These are phyloP conservation scores for Siniperca chuatsi DNA, from an alignment of 2,113 vertebrate genomes.

Conservation along the genomic window DNA sequence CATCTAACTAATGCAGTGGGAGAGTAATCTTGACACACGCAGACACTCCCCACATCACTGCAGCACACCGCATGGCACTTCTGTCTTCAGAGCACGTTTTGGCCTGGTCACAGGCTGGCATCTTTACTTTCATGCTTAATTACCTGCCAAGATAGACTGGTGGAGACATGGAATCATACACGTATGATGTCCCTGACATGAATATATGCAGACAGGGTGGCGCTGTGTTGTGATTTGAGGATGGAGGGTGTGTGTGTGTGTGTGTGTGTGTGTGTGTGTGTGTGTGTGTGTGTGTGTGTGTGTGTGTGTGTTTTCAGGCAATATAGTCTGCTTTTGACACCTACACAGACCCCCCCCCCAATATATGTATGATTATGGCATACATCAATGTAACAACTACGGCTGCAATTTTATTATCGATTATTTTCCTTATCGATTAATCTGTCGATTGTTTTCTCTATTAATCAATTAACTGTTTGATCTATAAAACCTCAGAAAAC, in stretches of 20 bases:
- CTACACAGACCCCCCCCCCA: neutral
- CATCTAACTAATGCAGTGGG: constrained; percentile 68
- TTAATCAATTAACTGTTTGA: neutral
- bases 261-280: neutral
- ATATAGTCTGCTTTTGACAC: neutral
- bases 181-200: constrained; percentile 65
- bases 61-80: constrained; percentile 65
- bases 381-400: neutral
- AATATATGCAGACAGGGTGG: constrained; percentile 47
- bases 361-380: constrained; percentile 5
- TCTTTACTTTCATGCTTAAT: constrained; percentile 83
- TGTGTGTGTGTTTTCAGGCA: neutral
- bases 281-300: neutral
- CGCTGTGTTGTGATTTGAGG: neutral
- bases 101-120: constrained; percentile 55
- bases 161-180: constrained; percentile 64
- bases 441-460: neutral
- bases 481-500: neutral
- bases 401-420: neutral
- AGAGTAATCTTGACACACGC: constrained; percentile 70
- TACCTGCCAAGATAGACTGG: constrained; percentile 77
- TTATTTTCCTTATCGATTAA: neutral
- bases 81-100: constrained; percentile 78
- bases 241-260: neutral
- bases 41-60: constrained; percentile 55